A percentile compares a stretch with the other conserved stretches of the same genome.
phyloP scores from a whole-genome alignment of 2,888 invertebrate genomes.

The Cataglyphis rosenhaueri region DNA sequence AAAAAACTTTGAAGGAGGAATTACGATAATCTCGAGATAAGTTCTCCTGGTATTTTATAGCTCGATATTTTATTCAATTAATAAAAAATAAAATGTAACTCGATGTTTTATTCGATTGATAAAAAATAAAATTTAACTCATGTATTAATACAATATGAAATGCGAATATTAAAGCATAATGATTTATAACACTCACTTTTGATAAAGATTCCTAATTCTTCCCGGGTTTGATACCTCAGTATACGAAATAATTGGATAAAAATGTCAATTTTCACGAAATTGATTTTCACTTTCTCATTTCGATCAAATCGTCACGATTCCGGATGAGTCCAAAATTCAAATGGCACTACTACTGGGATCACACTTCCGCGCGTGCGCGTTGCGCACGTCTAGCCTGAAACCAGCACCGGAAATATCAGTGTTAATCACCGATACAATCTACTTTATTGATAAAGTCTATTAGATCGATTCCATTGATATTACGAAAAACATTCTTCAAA shows the following conservation, averaged over 20 bases:
- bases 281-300: not conserved
- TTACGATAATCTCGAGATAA: not conserved
- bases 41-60: not conserved
- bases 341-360: not conserved
- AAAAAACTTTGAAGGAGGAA: not conserved
- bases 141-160: not conserved
- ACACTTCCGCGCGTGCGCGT: slow-evolving; percentile 48
- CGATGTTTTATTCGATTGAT: not conserved
- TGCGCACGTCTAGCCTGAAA: slow-evolving; percentile 23
- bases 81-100: no score
- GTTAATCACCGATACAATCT: slow-evolving; percentile 14
- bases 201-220: not conserved
- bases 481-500: not conserved
- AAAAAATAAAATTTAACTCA: not conserved
- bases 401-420: not conserved
- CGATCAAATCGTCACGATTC: not conserved
- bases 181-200: not conserved
- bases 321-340: not conserved
- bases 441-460: not conserved
- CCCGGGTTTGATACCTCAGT: not conserved
- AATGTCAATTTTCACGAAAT: not conserved
- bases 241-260: not conserved
- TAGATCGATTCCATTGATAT: not conserved
- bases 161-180: not conserved
- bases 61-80: not conserved